phyloP scores from a whole-genome alignment of 2,797 vertebrate genomes.

The Caiman crocodilus region DNA sequence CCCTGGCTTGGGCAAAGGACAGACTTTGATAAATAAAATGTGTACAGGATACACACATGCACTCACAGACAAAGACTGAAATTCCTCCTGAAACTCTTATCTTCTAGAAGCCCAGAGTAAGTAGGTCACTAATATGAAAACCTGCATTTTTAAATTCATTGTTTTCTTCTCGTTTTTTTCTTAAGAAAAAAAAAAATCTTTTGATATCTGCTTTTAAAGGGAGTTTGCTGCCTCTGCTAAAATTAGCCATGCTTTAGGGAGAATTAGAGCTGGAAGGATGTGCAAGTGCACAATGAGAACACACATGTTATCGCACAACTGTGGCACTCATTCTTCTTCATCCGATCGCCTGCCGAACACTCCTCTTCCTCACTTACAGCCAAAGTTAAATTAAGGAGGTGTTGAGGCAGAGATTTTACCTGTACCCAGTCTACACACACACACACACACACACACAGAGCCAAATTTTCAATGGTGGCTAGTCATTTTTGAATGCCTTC shows the following conservation, averaged over 20 bases:
- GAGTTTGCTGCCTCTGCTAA: too few relatives aligned
- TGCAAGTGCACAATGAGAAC: not conserved
- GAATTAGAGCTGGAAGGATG: not conserved
- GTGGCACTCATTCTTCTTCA: not conserved
- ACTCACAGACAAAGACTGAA: not conserved
- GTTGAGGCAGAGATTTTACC: not conserved
- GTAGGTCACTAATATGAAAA: not conserved
- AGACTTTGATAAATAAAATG: fast-evolving
- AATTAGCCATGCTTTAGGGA: too few relatives aligned
- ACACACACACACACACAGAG: too few relatives aligned
- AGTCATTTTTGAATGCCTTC: not conserved
- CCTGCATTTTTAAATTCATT: not conserved
- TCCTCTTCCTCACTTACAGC: not conserved
- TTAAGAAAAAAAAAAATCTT: too few relatives aligned
- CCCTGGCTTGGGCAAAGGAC: not conserved
- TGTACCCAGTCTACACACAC: too few relatives aligned
- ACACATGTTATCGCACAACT: not conserved
- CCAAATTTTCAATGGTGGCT: not conserved
- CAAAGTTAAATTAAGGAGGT: not conserved
- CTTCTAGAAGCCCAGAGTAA: not conserved
- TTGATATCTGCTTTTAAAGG: too few relatives aligned
- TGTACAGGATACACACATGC: fast-evolving
- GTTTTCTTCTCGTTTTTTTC: not conserved
- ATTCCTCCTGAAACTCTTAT: not conserved
- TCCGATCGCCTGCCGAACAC: not conserved